Conservation (phyloP, 2,113 vertebrate species). For the Cricetomys ansorgei region DNA sequence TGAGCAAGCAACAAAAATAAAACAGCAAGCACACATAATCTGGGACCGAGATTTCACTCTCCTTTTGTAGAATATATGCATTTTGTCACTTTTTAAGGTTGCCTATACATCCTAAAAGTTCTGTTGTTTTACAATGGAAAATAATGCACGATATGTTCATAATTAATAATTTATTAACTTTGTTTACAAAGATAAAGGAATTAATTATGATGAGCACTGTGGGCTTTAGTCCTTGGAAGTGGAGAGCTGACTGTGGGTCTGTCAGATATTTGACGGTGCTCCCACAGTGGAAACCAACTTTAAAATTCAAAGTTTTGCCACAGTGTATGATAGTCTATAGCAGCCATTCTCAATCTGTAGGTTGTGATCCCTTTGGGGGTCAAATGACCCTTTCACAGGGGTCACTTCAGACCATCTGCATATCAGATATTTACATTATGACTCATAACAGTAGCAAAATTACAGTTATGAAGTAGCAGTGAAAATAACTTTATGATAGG, state of each 20-base stretch:
- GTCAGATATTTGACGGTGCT: background rate
- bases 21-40: background rate
- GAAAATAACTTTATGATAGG: too few relatives aligned
- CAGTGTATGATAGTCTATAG: background rate
- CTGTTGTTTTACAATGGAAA: background rate
- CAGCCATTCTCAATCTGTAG: too few relatives aligned
- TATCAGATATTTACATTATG: too few relatives aligned
- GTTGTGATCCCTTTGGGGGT: too few relatives aligned
- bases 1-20: background rate
- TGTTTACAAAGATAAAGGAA: background rate
- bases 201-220: background rate
- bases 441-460: too few relatives aligned
- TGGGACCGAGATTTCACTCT: background rate
- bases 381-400: too few relatives aligned
- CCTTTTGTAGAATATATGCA: background rate
- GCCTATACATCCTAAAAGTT: background rate
- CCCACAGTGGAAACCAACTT: background rate
- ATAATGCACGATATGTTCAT: background rate
- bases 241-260: background rate
- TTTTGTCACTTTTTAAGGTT: background rate
- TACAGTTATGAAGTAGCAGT: too few relatives aligned
- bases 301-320: background rate
- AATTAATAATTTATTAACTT: background rate
- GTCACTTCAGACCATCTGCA: too few relatives aligned
- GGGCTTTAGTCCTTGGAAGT: background rate